Evolutionary conservation across 2,797 vertebrate genomes (phyloP), one percentile per base, ranked within the genome.

Genomic region (Hemibagrus guttatus): DNA sequence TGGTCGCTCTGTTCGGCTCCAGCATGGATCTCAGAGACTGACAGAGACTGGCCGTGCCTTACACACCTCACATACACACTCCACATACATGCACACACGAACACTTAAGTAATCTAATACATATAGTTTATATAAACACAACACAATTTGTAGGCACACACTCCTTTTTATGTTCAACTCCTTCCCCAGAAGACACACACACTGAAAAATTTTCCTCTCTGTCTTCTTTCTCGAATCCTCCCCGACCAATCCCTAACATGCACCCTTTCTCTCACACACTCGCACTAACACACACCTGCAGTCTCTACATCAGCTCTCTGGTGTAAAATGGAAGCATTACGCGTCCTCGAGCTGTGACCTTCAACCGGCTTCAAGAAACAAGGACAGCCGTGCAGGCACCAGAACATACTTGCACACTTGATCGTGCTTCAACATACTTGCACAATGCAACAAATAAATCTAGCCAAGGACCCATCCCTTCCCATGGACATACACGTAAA

Each of bases 1-100:
- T 99, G 95, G 98, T 99, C 95, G 97, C 97, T 91, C 95, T 99
- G 95, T 99, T 99, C 90, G 98, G 98, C 94, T 99, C 98, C 93
- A 99, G 97, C 95, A 95, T 98, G 97, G 98, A 99, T 96, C 96
- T 99, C 94, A 93, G 95, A 91, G 97, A 98, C 95, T 96, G 94
- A 96, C 93, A 93, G 91, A 92, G 92, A 92, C 90, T 92, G 93
- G 93, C 92, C 71, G 95, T 96, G 96, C 96, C 96, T 96, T 96
- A 94, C 92, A 93, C 81, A 91, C 90, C 80, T 64, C 63, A 82
- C n/a, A 68, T 31, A 89, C 69, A 90, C 85, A 80, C 89, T 83
- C 90, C 75, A 90, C 89, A 90, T 64, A 85, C 85, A 92, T 88
- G 90, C 88, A 89, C 83, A 85, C 61, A 76, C 76, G 78, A 87